Conservation (phyloP, 2,113 vertebrate genomes). For the Chloropsis cyanopogon region DNA sequence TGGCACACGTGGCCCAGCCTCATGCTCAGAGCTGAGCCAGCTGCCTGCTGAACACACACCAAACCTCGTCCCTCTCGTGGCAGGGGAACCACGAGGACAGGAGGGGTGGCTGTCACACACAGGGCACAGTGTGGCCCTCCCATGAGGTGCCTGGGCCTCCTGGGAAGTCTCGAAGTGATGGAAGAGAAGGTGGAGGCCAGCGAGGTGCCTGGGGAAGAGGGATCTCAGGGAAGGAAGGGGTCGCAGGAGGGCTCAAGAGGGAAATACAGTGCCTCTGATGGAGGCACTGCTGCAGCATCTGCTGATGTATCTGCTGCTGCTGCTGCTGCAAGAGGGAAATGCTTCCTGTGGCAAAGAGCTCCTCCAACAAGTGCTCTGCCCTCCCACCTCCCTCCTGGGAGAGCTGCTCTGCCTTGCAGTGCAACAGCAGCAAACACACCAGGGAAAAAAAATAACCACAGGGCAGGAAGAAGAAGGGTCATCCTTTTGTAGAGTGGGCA, state of each 20-base stretch:
- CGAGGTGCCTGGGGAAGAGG: not conserved
- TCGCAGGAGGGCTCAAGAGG: not conserved
- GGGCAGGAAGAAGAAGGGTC: not conserved
- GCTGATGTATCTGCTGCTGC: not conserved
- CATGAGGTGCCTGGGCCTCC: rapidly evolving
- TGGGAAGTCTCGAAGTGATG: rapidly evolving
- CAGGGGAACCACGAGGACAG: rapidly evolving
- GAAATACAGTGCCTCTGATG: not conserved
- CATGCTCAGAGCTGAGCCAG: not conserved
- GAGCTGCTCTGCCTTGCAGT: not conserved
- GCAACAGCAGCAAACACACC: not conserved
- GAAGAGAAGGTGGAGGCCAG: not conserved
- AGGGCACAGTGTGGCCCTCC: not conserved
- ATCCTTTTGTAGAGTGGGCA: not conserved
- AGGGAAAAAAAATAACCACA: not conserved
- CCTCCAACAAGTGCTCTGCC: not conserved
- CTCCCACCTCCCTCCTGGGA: not conserved
- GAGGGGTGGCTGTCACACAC: rapidly evolving
- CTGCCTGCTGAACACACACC: not conserved
- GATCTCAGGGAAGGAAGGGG: not conserved
- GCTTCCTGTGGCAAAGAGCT: not conserved
- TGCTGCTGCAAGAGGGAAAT: not conserved
- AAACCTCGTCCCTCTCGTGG: rapidly evolving
- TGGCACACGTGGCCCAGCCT: not conserved
- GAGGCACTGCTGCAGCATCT: not conserved